phyloP scores from a whole-genome alignment of 2,888 invertebrate species.

The Adelognathus sp. region DNA sequence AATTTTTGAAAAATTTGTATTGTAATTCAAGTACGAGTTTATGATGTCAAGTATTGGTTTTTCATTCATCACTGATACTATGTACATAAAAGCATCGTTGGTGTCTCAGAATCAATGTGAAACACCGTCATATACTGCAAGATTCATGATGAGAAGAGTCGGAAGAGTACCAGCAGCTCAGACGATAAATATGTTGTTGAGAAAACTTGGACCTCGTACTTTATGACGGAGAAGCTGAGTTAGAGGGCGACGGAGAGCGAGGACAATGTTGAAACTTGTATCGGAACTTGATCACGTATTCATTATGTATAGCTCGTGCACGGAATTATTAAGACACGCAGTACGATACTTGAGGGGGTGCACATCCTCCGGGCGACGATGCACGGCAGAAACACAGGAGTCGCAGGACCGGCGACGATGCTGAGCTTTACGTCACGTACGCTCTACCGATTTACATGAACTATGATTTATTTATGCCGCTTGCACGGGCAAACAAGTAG shows the following conservation, averaged over 20 bases:
- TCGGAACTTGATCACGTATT: constrained; percentile 36
- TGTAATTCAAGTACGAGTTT: no score
- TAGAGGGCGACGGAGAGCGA: background rate
- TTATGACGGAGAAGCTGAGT: background rate
- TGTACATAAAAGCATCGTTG: no score
- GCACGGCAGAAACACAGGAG: constrained; percentile 5
- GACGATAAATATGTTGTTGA: background rate
- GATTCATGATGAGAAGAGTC: no score
- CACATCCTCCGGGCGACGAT: background rate
- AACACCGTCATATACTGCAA: no score
- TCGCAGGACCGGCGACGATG: constrained; percentile 21
- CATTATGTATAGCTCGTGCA: constrained; percentile 32
- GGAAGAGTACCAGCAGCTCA: background rate
- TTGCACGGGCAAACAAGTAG: constrained; percentile 66
- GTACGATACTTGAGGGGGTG: background rate
- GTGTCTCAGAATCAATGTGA: no score
- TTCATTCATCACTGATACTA: no score
- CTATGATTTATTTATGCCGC: constrained; percentile 72
- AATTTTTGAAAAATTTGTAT: no score
- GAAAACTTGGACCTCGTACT: background rate
- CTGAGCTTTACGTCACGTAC: constrained; percentile 10
- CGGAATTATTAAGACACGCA: background rate
- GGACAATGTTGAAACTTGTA: background rate
- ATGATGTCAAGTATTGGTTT: no score
- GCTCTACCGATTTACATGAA: constrained; percentile 66